These are phyloP conservation scores for Eremobia ochroleuca DNA, from an alignment of 2,888 invertebrate genomes.

Conservation along the genomic window DNA sequence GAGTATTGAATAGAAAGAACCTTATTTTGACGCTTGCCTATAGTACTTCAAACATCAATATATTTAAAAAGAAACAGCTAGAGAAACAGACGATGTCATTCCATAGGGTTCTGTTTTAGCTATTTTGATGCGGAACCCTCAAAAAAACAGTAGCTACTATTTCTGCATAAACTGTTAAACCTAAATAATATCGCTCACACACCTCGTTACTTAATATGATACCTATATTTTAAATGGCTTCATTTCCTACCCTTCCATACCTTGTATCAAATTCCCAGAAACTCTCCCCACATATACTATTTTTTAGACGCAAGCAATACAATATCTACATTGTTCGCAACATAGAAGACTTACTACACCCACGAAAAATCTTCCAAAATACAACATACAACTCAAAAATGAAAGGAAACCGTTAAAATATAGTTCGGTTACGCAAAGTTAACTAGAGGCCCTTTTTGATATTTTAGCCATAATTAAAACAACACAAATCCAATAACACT, in stretches of 20 bases:
- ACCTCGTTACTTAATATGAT: no score
- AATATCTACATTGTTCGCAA: conserved; percentile 3
- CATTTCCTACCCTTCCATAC: not conserved
- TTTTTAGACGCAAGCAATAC: not conserved
- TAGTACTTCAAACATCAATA: not conserved
- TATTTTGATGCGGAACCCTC: not conserved
- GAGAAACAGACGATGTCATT: not conserved
- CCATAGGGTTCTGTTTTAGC: not conserved
- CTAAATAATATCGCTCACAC: not conserved
- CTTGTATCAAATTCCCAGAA: not conserved
- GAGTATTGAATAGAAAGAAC: not conserved
- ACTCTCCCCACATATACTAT: not conserved
- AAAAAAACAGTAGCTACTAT: not conserved
- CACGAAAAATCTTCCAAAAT: not conserved
- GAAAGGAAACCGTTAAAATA: conserved; percentile 53
- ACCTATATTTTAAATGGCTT: conserved; percentile 12
- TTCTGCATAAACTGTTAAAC: not conserved
- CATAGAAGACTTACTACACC: not conserved
- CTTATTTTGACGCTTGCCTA: not conserved
- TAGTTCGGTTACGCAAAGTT: conserved; percentile 47
- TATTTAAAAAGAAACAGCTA: not conserved
- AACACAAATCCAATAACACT: conserved; percentile 64
- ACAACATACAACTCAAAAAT: not conserved
- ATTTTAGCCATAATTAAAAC: conserved; percentile 73
- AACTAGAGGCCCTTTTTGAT: conserved; percentile 65